Conservation (phyloP, 2,888 invertebrate genomes). For the Rhagium mordax region DNA sequence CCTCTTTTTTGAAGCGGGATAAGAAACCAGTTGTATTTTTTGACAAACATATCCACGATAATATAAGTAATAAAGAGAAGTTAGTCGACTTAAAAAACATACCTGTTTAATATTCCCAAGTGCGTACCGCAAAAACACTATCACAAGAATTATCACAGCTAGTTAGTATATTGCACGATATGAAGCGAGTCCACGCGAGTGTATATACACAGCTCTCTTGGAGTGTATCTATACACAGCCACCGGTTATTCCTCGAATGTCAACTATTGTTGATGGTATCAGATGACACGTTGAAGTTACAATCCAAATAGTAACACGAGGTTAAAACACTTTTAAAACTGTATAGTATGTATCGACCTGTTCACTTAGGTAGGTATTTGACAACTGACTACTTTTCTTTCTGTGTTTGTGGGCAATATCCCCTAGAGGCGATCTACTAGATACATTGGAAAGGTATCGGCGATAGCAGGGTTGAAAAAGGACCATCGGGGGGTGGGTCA, state of each 20-base stretch:
- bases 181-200: background rate
- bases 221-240: too few relatives aligned
- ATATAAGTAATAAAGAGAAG: too few relatives aligned
- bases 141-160: too few relatives aligned
- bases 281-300: slow-evolving; percentile 8
- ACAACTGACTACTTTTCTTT: slow-evolving; percentile 41
- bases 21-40: too few relatives aligned
- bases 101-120: too few relatives aligned
- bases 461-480: slow-evolving; percentile 23
- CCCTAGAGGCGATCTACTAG: background rate
- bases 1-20: too few relatives aligned
- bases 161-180: slow-evolving; percentile 10
- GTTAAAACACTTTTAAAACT: background rate
- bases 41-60: too few relatives aligned
- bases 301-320: slow-evolving; percentile 3
- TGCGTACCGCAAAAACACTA: too few relatives aligned
- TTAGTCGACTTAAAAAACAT: too few relatives aligned
- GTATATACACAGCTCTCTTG: background rate
- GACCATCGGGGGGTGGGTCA: background rate
- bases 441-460: slow-evolving; percentile 23
- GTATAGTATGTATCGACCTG: slow-evolving; percentile 16
- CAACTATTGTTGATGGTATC: slow-evolving; percentile 2
- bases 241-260: background rate
- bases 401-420: slow-evolving; percentile 29
- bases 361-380: slow-evolving; percentile 30